phyloP scores from a whole-genome alignment of 2,888 invertebrate species.

The Drosophila testacea region DNA sequence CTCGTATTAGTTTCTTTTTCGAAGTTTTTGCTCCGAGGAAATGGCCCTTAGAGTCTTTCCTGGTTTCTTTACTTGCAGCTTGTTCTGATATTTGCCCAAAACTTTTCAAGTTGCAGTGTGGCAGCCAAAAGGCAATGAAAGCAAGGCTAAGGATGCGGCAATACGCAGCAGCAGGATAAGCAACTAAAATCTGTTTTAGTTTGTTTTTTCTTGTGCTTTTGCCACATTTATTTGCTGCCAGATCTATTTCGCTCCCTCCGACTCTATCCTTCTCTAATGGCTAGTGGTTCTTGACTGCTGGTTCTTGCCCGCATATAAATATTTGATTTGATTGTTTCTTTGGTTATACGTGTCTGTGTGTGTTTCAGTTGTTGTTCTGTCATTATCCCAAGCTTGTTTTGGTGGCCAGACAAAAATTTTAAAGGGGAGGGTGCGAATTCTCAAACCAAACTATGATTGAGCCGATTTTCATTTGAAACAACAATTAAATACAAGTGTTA shows the following conservation, averaged over 20 bases:
- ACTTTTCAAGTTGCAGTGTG: constrained; percentile 57
- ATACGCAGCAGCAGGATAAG: constrained; percentile 14
- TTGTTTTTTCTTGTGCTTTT: constrained; percentile 41
- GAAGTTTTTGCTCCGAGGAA: constrained; percentile 15
- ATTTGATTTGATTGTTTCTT: constrained; percentile 76
- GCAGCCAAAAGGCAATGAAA: constrained; percentile 55
- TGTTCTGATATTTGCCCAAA: constrained; percentile 55
- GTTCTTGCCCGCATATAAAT: constrained; percentile 73
- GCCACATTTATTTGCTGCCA: constrained; percentile 55
- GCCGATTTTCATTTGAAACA: constrained; percentile 1
- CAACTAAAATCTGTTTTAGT: constrained; percentile 58
- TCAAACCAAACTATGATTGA: constrained; percentile 10
- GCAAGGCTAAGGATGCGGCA: constrained; percentile 5
- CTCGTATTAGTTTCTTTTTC: constrained; percentile 23
- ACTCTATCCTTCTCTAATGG: constrained; percentile 9
- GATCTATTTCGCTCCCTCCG: not conserved
- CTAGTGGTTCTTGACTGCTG: constrained; percentile 50
- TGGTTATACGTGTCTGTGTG: constrained; percentile 24
- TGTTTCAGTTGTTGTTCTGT: constrained; percentile 35
- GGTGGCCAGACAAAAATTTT: constrained; percentile 1
- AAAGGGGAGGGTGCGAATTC: no score
- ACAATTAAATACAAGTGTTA: constrained; percentile 1
- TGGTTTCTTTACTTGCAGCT: constrained; percentile 27
- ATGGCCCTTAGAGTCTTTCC: constrained; percentile 26
- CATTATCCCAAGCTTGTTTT: constrained; percentile 41